Evolutionary conservation across 1,140 invertebrate genomes (phyloP).

Genomic region (Nymphalis io): DNA sequence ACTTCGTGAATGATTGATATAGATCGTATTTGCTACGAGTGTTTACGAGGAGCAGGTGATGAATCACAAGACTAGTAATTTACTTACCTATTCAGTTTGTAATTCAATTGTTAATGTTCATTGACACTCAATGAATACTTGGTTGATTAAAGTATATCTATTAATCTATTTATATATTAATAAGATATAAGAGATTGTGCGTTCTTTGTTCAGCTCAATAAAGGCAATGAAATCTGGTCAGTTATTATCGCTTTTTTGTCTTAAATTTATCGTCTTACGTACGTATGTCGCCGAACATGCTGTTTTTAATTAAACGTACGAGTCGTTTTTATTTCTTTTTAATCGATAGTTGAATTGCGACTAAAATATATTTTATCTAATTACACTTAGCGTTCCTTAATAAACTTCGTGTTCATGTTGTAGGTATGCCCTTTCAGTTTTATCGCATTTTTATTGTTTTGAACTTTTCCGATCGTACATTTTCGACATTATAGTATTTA

Average conservation of each 20-base stretch:
- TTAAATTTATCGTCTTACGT: not conserved
- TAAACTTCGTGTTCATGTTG: too few species aligned
- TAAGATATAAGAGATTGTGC: not conserved
- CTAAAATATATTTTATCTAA: too few species aligned
- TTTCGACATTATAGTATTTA: too few species aligned
- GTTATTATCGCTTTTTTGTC: not conserved
- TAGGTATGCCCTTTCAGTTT: too few species aligned
- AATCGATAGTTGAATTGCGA: too few species aligned
- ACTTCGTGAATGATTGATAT: slow-evolving; percentile 19
- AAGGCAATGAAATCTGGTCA: not conserved
- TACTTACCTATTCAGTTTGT: slow-evolving; percentile 29
- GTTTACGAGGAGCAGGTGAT: slow-evolving; percentile 24
- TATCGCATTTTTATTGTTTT: too few species aligned
- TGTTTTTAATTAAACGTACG: too few species aligned
- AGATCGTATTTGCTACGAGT: slow-evolving; percentile 20
- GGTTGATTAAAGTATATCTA: slow-evolving; percentile 19
- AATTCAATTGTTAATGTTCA: slow-evolving; percentile 30
- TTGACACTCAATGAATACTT: slow-evolving; percentile 28
- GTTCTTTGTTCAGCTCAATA: slow-evolving; percentile 10
- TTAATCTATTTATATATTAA: not conserved
- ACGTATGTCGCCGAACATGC: too few species aligned
- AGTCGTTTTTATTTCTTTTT: too few species aligned
- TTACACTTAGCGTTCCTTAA: too few species aligned
- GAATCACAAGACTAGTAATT: slow-evolving; percentile 32
- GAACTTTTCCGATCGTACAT: too few species aligned